phyloP scores from a whole-genome alignment of 53 echinoderm and acorn worm species.

The Crossaster papposus region DNA sequence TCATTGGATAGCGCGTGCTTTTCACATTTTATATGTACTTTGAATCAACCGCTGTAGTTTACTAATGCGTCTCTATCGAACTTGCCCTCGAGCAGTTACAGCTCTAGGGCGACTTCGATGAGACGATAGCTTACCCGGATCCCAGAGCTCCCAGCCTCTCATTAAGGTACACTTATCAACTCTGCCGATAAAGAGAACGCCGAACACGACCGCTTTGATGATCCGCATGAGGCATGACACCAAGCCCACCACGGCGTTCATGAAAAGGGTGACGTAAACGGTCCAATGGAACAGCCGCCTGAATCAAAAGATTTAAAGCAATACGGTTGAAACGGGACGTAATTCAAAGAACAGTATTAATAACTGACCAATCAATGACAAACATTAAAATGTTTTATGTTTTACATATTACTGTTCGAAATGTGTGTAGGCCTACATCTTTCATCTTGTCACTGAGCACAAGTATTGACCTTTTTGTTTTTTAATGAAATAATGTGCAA shows the following conservation, averaged over 20 bases:
- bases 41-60: not conserved
- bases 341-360: not conserved
- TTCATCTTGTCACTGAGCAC: too few species aligned
- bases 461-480: too few species aligned
- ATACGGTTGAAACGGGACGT: not conserved
- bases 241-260: conserved; percentile 88
- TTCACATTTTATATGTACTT: too few species aligned
- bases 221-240: conserved; percentile 93
- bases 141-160: conserved; percentile 95
- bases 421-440: too few species aligned
- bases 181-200: conserved; percentile 85
- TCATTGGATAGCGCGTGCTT: too few species aligned
- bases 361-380: too few species aligned
- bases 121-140: conserved; percentile 87
- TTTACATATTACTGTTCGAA: too few species aligned
- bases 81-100: not conserved
- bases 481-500: too few species aligned
- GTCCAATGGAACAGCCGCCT: conserved; percentile 82
- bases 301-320: not conserved
- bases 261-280: conserved; percentile 76
- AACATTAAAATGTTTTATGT: too few species aligned
- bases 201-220: conserved; percentile 83
- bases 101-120: too few species aligned
- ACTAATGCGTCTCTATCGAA: not conserved
- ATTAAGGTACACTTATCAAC: conserved; percentile 87